Conservation (phyloP, 2,797 vertebrate species). For the Lophura swinhoii region DNA sequence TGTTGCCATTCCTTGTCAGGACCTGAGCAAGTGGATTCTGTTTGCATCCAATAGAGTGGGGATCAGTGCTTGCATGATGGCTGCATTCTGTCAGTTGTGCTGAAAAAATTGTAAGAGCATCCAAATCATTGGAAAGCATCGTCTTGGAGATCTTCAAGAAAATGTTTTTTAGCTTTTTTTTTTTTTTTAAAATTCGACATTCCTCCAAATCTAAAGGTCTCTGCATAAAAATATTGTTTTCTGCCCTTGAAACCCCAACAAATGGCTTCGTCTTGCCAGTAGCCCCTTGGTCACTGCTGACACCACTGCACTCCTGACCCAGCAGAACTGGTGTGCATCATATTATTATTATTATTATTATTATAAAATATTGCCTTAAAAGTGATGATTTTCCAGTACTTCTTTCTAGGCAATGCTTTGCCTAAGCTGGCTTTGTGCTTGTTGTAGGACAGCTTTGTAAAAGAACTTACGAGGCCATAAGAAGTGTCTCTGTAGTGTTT, state of each 20-base stretch:
- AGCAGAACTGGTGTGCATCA: not conserved
- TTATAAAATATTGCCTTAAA: not conserved
- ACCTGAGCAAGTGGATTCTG: not conserved
- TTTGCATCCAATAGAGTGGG: not conserved
- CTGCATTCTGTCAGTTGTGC: not conserved
- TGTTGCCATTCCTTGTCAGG: not conserved
- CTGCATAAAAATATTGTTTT: not conserved
- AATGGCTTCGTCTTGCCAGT: not conserved
- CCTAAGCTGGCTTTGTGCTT: not conserved
- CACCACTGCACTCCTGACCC: not conserved
- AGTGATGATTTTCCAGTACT: not conserved
- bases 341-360: not conserved
- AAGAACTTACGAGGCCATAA: not conserved
- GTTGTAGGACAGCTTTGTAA: not conserved
- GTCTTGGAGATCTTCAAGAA: not conserved
- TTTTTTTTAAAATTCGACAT: not conserved
- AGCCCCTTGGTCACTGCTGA: not conserved
- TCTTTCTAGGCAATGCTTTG: not conserved
- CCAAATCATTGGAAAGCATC: not conserved
- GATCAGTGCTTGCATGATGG: not conserved
- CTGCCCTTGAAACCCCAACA: not conserved
- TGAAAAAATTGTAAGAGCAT: not conserved
- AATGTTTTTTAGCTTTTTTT: not conserved
- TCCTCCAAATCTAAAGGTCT: not conserved
- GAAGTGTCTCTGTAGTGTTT: not conserved